phyloP scores from a whole-genome alignment of 2,113 vertebrate species.

The Empidonax traillii region DNA sequence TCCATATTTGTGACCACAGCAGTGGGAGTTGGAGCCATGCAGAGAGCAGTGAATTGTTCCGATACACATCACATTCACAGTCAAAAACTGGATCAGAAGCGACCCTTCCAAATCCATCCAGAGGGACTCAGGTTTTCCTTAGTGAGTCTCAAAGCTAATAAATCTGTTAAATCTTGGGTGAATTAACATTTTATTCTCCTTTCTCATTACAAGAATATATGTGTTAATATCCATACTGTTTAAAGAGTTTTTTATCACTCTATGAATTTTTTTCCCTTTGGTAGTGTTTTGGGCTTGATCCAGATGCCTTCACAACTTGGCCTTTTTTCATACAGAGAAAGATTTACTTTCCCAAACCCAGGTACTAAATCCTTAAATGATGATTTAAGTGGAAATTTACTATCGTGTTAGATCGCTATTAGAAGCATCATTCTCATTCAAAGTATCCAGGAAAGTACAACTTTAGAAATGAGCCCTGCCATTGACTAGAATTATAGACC shows the following conservation, averaged over 20 bases:
- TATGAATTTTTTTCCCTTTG: neutral
- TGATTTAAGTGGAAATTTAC: slow-evolving; percentile 51
- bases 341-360: slow-evolving; percentile 28
- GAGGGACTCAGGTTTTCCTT: slow-evolving; percentile 33
- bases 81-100: neutral
- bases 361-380: slow-evolving; percentile 25
- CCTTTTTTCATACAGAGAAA: slow-evolving; percentile 10
- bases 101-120: neutral
- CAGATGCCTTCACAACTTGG: slow-evolving; percentile 21
- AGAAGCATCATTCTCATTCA: slow-evolving; percentile 26
- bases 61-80: neutral
- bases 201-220: slow-evolving; percentile 52
- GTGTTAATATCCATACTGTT: slow-evolving; percentile 33
- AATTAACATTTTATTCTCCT: slow-evolving; percentile 67
- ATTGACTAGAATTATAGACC: slow-evolving; percentile 53
- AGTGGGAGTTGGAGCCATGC: fast-evolving
- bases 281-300: slow-evolving; percentile 2
- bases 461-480: slow-evolving; percentile 33
- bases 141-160: slow-evolving; percentile 38
- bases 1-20: neutral
- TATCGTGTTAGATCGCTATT: slow-evolving; percentile 22
- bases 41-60: neutral
- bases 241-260: slow-evolving; percentile 21
- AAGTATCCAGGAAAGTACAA: slow-evolving; percentile 22
- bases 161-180: slow-evolving; percentile 39